Percentiles rank a stretch among this genome's conserved stretches.
Conservation (phyloP, 2,113 vertebrate genomes). For the Anser cygnoides region DNA sequence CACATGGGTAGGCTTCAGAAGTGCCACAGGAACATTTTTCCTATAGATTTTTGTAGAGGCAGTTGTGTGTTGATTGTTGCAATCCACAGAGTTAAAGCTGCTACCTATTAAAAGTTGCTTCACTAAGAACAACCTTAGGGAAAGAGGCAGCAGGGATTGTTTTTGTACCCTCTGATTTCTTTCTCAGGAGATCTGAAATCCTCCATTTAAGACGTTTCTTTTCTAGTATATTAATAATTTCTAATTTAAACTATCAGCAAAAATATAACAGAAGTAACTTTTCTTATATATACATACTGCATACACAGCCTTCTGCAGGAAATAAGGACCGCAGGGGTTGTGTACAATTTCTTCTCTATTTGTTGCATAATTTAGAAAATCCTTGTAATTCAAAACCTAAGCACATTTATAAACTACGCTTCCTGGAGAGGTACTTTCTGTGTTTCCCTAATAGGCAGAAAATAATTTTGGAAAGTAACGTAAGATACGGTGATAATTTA, state of each 20-base stretch:
- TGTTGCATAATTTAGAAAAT: constrained; percentile 49
- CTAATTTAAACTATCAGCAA: constrained; percentile 35
- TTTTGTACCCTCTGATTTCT: background rate
- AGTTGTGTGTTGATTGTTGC: background rate
- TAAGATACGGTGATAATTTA: background rate
- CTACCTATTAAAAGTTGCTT: background rate
- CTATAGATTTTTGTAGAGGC: background rate
- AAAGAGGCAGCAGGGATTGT: constrained; percentile 18
- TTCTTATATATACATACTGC: background rate
- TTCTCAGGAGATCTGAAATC: background rate
- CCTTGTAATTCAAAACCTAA: constrained; percentile 26
- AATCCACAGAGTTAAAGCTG: background rate
- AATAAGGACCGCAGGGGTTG: constrained; percentile 13
- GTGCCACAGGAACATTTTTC: background rate
- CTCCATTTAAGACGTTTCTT: constrained; percentile 1
- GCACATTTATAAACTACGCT: background rate
- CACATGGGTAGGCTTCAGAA: background rate
- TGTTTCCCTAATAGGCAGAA: constrained; percentile 32
- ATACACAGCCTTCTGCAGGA: constrained; percentile 2
- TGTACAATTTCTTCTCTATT: constrained; percentile 3
- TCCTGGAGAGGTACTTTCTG: constrained; percentile 6
- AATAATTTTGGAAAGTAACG: background rate
- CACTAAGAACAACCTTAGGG: background rate
- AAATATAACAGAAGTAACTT: constrained; percentile 23
- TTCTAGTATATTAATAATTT: constrained; percentile 6